Conservation (phyloP, 1,140 invertebrate genomes). For the Lepidurus packardi region DNA sequence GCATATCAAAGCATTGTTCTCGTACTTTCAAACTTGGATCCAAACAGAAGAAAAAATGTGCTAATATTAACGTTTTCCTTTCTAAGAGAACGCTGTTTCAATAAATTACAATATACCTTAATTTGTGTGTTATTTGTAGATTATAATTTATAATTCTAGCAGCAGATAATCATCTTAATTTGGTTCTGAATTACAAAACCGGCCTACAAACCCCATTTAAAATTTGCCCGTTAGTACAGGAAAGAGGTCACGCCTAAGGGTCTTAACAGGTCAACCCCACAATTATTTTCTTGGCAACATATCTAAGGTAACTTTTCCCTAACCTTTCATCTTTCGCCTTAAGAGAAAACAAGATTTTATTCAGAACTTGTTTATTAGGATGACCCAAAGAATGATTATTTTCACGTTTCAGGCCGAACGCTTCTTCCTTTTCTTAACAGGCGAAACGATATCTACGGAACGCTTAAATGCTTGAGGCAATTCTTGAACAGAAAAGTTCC, state of each 20-base stretch:
- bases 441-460: not conserved
- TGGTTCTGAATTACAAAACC: not conserved
- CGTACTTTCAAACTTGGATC: too few species aligned
- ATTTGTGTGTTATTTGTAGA: too few species aligned
- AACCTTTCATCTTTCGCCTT: too few species aligned
- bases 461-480: not conserved
- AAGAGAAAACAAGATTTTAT: not conserved
- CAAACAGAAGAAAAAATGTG: too few species aligned
- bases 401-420: not conserved
- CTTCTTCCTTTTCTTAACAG: not conserved
- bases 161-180: not conserved
- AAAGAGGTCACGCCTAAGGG: conserved; percentile 13
- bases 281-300: too few species aligned
- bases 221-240: not conserved
- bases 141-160: not conserved
- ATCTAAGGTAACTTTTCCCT: too few species aligned
- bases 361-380: not conserved
- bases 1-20: not conserved
- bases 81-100: too few species aligned
- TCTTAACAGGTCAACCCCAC: not conserved
- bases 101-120: too few species aligned
- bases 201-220: not conserved
- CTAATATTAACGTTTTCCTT: too few species aligned
- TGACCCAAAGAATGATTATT: not conserved
- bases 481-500: not conserved